Evolutionary conservation across 2,888 invertebrate species (phyloP).

Genomic region (Diarsia brunnea): DNA sequence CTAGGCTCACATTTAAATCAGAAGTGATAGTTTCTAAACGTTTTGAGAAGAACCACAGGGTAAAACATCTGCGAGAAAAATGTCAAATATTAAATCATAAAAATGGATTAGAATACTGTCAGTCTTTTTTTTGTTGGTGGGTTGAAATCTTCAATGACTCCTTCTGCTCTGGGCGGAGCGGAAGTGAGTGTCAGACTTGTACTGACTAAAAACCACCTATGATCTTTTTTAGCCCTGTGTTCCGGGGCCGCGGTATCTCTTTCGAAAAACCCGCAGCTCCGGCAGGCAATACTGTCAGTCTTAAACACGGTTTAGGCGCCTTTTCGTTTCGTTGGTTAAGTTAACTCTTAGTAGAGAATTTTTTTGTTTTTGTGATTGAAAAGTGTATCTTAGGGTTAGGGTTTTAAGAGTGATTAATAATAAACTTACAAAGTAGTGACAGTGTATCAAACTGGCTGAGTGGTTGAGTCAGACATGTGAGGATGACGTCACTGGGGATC

Average conservation of each 20-base stretch:
- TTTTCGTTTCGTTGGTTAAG: not conserved
- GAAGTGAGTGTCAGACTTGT: no score
- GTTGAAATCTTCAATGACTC: no score
- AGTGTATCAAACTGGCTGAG: slow-evolving; percentile 29
- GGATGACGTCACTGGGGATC: slow-evolving; percentile 87
- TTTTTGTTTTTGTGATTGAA: not conserved
- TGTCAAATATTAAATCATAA: not conserved
- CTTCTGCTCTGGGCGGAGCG: no score
- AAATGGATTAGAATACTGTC: no score
- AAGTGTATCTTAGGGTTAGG: not conserved
- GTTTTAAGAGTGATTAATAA: not conserved
- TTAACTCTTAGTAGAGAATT: not conserved
- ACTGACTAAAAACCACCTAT: no score
- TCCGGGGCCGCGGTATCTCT: no score
- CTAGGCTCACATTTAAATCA: not conserved
- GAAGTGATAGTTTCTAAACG: not conserved
- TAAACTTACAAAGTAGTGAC: slow-evolving; percentile 2
- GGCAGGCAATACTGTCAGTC: not conserved
- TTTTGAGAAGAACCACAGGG: not conserved
- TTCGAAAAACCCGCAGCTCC: no score
- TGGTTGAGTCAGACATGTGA: slow-evolving; percentile 59
- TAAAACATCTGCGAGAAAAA: not conserved
- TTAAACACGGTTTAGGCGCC: not conserved
- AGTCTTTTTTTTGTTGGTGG: no score
- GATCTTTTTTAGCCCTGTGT: not conserved